These are phyloP conservation scores for Arvicanthis niloticus DNA, from an alignment of 2,113 vertebrate species.

Conservation along the genomic window DNA sequence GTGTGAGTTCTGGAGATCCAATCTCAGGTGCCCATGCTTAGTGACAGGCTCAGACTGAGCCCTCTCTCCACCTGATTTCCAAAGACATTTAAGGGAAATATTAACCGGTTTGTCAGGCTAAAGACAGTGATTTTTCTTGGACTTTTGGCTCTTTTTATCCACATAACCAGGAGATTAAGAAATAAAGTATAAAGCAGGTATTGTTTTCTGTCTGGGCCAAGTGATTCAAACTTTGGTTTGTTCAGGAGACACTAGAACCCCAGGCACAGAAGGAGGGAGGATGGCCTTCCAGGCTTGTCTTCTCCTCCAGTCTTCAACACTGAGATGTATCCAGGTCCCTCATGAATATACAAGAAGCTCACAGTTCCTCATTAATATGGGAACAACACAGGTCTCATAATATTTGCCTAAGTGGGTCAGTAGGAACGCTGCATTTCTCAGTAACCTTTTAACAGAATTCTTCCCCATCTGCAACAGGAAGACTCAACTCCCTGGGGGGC, in stretches of 20 bases:
- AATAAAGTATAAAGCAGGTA: neutral
- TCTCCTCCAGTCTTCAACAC: neutral
- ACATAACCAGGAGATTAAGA: neutral
- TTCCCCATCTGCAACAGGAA: neutral
- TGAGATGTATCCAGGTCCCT: neutral
- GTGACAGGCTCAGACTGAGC: no score
- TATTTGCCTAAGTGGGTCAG: neutral
- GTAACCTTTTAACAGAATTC: conserved; percentile 24
- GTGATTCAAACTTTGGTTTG: neutral
- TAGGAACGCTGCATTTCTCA: neutral
- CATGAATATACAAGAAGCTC: neutral
- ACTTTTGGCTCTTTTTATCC: neutral
- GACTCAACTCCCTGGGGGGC: neutral
- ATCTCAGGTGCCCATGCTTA: neutral
- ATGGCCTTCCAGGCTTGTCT: neutral
- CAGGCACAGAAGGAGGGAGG: neutral
- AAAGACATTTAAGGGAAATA: neutral
- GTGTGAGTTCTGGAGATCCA: neutral
- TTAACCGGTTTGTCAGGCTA: neutral
- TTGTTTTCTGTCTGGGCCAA: conserved; percentile 13
- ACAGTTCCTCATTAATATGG: neutral
- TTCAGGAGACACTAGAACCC: neutral
- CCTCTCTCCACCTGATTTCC: neutral
- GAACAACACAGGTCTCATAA: neutral
- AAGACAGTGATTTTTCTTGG: neutral